Evolutionary conservation across 1,140 invertebrate genomes (phyloP).

Genomic region (Mycetomoellerius zeteki): DNA sequence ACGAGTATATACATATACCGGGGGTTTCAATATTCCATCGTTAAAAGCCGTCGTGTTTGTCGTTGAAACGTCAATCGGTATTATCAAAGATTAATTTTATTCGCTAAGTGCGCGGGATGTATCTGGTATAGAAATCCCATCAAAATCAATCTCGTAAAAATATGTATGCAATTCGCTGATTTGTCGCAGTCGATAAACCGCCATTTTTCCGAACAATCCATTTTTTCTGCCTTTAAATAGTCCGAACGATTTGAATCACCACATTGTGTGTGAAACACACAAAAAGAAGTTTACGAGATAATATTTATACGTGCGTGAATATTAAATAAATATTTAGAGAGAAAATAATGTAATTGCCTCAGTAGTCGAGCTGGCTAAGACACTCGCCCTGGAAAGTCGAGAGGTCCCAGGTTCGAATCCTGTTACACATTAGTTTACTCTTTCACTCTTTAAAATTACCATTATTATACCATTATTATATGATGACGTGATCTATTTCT

Average conservation of each 20-base stretch:
- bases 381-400: no score
- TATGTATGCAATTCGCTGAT: slow-evolving; percentile 5
- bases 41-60: slow-evolving; percentile 52
- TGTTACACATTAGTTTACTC: no score
- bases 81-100: slow-evolving; percentile 66
- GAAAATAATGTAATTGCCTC: background rate
- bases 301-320: background rate
- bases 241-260: background rate
- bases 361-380: no score
- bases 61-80: slow-evolving; percentile 40
- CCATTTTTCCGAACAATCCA: background rate
- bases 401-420: no score
- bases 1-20: background rate
- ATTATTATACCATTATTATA: background rate
- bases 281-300: background rate
- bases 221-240: background rate
- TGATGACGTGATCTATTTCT: background rate
- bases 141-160: slow-evolving; percentile 42
- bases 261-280: background rate
- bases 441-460: no score
- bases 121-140: slow-evolving; percentile 43
- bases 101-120: slow-evolving; percentile 44
- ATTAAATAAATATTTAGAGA: background rate
- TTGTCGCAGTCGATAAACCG: slow-evolving; percentile 39
- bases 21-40: slow-evolving; percentile 27